phyloP scores from a whole-genome alignment of 2,797 vertebrate genomes.

The Vipera latastei region DNA sequence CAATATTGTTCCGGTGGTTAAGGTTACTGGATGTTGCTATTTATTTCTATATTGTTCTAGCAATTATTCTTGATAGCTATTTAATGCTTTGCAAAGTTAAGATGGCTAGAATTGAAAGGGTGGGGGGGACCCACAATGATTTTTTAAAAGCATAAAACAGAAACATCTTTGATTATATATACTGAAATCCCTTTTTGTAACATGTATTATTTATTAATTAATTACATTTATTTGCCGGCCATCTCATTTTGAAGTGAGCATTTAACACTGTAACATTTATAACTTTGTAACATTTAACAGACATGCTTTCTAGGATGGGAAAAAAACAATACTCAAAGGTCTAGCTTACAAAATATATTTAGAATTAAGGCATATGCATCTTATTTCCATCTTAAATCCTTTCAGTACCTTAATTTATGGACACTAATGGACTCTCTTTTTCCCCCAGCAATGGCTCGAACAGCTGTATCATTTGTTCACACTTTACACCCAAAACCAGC shows the following conservation, averaged over 20 bases:
- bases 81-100: background rate
- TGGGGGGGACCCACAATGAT: background rate
- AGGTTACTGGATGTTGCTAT: background rate
- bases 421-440: background rate
- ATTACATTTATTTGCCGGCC: background rate
- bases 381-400: background rate
- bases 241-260: background rate
- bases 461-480: slow-evolving; percentile 12
- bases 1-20: background rate
- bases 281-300: background rate
- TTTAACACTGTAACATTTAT: background rate
- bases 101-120: background rate
- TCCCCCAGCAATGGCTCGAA: background rate
- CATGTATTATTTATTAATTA: background rate
- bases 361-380: background rate
- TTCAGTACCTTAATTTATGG: background rate
- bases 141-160: background rate
- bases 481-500: slow-evolving; percentile 39
- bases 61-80: background rate
- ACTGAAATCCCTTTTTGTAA: background rate
- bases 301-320: background rate
- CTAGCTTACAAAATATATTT: fast-evolving
- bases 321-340: background rate
- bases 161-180: background rate
- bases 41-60: background rate